A percentile compares a stretch with the other conserved stretches of the same genome.
phyloP scores from a whole-genome alignment of 2,888 invertebrate species.

The Lydus trimaculatus region DNA sequence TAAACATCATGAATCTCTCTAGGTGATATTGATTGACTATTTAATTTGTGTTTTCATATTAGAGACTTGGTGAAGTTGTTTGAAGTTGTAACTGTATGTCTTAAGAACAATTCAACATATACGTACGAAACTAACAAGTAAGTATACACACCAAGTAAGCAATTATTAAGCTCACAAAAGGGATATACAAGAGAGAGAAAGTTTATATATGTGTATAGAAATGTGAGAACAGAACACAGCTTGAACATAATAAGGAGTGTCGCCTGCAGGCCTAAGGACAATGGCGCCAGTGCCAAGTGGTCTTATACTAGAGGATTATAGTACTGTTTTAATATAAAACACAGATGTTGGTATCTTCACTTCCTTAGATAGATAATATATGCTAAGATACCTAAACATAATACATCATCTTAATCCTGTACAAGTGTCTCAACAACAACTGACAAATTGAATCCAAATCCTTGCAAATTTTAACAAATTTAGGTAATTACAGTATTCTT shows the following conservation, averaged over 20 bases:
- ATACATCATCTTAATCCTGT: slow-evolving; percentile 11
- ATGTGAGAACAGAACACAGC: slow-evolving; percentile 24
- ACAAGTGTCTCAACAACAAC: slow-evolving; percentile 1
- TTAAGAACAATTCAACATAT: not conserved
- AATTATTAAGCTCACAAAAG: not conserved
- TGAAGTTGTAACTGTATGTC: not conserved
- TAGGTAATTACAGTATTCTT: not conserved
- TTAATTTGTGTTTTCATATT: no score
- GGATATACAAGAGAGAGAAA: not conserved
- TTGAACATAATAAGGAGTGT: slow-evolving; percentile 36
- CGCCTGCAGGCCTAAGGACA: slow-evolving; percentile 36
- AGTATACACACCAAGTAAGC: not conserved
- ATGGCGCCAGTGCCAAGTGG: slow-evolving; percentile 35
- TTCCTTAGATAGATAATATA: slow-evolving; percentile 5
- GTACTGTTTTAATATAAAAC: slow-evolving; percentile 13
- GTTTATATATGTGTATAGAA: not conserved
- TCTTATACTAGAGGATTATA: slow-evolving; percentile 24
- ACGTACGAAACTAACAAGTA: not conserved
- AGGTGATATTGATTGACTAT: no score
- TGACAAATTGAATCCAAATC: not conserved
- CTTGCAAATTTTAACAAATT: not conserved
- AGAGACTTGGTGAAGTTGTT: not conserved
- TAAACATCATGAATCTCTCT: no score
- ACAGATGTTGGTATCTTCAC: slow-evolving; percentile 16
- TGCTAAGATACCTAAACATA: slow-evolving; percentile 2